Evolutionary conservation across 2,888 invertebrate genomes (phyloP).

Genomic region (Oxytorus armatus): DNA sequence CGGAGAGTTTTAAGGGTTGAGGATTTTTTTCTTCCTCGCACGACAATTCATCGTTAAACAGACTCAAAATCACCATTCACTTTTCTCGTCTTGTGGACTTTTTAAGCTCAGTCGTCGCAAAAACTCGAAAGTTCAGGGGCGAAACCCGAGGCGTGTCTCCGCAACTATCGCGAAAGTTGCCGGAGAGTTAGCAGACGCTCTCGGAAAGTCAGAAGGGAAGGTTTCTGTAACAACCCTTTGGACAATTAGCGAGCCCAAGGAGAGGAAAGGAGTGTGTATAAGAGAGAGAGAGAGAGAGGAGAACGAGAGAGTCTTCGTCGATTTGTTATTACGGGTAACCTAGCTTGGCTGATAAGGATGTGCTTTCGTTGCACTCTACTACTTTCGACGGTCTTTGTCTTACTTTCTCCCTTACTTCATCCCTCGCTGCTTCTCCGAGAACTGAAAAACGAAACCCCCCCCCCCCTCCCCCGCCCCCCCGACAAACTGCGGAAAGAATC

Average conservation of each 20-base stretch:
- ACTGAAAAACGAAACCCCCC: too few relatives aligned
- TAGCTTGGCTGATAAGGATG: constrained; percentile 65
- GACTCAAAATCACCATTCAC: too few relatives aligned
- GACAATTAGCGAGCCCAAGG: constrained; percentile 58
- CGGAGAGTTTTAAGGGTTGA: too few relatives aligned
- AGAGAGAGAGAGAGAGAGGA: constrained; percentile 9
- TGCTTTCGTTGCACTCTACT: constrained; percentile 46
- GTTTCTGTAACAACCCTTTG: constrained; percentile 49
- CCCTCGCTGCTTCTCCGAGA: background rate
- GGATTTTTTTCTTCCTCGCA: background rate
- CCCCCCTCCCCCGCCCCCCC: too few relatives aligned
- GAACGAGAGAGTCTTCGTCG: constrained; percentile 44
- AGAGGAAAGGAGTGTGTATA: background rate
- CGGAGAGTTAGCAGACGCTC: constrained; percentile 27
- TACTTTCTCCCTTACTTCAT: constrained; percentile 15
- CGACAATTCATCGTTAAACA: too few relatives aligned
- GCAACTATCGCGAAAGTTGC: constrained; percentile 64
- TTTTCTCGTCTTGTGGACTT: constrained; percentile 53
- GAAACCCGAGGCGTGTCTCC: constrained; percentile 43
- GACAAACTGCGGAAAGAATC: too few relatives aligned
- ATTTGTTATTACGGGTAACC: constrained; percentile 68
- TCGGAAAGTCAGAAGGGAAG: constrained; percentile 4
- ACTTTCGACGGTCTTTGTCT: constrained; percentile 43
- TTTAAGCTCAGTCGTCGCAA: constrained; percentile 18
- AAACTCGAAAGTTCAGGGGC: constrained; percentile 42